phyloP scores from a whole-genome alignment of 2,113 vertebrate species.

The Mormoops blainvillei region DNA sequence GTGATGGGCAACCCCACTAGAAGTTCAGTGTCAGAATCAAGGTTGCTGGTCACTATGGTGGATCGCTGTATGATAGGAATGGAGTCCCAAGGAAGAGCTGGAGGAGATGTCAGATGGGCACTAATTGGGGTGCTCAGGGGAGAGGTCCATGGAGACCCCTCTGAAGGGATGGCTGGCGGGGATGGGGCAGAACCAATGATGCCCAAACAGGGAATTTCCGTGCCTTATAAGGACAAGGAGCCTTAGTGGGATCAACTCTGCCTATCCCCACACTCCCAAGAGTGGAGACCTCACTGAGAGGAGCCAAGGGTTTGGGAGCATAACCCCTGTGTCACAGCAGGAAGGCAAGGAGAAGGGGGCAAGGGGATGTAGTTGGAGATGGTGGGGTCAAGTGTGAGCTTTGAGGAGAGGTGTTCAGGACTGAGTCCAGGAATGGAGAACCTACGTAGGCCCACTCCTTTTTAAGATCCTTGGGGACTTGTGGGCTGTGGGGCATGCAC shows the following conservation, averaged over 20 bases:
- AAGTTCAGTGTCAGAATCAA: not conserved
- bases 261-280: too few relatives aligned
- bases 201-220: not conserved
- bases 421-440: not conserved
- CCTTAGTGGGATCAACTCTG: not conserved
- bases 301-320: not conserved
- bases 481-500: not conserved
- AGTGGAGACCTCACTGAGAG: not conserved
- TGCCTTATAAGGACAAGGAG: not conserved
- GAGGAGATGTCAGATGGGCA: not conserved
- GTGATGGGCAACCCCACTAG: not conserved
- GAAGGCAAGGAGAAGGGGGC: not conserved
- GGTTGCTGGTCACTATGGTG: not conserved
- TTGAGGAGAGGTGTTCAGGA: not conserved
- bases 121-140: not conserved
- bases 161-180: not conserved
- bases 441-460: not conserved
- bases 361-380: not conserved
- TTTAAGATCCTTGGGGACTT: not conserved
- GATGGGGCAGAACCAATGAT: not conserved
- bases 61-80: not conserved
- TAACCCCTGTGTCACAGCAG: not conserved
- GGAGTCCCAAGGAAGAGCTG: not conserved
- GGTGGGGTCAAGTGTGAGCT: not conserved
- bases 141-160: not conserved